These are phyloP conservation scores for Cygnus atratus DNA, from an alignment of 2,113 vertebrate genomes.

Conservation along the genomic window DNA sequence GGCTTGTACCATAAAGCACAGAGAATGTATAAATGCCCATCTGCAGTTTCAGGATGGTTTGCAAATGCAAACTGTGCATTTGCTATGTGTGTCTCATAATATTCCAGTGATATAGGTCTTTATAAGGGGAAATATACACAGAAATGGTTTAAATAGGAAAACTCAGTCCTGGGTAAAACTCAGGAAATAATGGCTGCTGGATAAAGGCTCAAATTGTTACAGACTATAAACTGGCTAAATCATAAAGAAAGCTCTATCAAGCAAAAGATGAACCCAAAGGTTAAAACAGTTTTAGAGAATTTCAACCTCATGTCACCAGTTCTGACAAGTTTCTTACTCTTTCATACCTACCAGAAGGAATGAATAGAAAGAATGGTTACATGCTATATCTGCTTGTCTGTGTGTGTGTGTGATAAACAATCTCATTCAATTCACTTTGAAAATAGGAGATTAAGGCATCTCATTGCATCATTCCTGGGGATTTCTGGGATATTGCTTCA, in stretches of 20 bases:
- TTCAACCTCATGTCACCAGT: neutral
- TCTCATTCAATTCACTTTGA: neutral
- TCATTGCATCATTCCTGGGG: neutral
- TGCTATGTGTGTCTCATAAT: neutral
- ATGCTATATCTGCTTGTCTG: neutral
- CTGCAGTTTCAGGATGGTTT: neutral
- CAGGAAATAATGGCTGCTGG: neutral
- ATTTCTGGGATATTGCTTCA: neutral
- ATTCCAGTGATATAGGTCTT: neutral
- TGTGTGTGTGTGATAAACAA: neutral
- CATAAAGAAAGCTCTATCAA: neutral
- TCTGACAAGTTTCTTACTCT: slow-evolving; percentile 17
- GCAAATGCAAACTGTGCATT: neutral
- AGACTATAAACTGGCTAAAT: neutral
- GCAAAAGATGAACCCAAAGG: slow-evolving; percentile 18
- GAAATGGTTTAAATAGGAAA: neutral
- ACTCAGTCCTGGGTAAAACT: neutral
- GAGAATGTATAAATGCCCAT: neutral
- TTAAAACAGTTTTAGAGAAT: slow-evolving; percentile 34
- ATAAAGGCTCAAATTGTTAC: neutral
- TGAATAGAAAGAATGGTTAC: neutral
- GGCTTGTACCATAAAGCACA: neutral
- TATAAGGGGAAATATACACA: neutral
- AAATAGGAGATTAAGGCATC: neutral
- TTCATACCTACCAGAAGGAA: neutral